These are phyloP conservation scores for Petaurus breviceps DNA, from an alignment of 2,113 vertebrate species.

Conservation along the genomic window DNA sequence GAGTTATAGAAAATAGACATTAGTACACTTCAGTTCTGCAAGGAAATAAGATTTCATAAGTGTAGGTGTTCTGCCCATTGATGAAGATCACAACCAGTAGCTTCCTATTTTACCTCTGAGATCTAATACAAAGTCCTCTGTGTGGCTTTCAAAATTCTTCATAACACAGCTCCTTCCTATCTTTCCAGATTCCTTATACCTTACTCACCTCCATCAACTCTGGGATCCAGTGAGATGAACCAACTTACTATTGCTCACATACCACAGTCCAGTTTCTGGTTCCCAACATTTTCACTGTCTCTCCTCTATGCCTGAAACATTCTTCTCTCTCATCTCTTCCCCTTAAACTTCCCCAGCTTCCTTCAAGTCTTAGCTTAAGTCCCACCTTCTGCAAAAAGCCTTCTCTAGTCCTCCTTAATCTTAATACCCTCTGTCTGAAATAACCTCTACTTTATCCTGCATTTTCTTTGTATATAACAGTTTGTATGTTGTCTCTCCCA, in stretches of 20 bases:
- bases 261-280: not conserved
- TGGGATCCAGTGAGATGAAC: not conserved
- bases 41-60: not conserved
- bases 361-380: not conserved
- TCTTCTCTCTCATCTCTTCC: not conserved
- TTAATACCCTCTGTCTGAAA: not conserved
- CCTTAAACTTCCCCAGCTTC: not conserved
- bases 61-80: not conserved
- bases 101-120: not conserved
- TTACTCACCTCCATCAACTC: not conserved
- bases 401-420: not conserved
- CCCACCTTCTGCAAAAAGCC: not conserved
- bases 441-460: not conserved
- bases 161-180: not conserved
- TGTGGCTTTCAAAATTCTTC: not conserved
- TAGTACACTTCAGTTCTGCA: constrained; percentile 10
- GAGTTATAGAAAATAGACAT: constrained; percentile 12
- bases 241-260: not conserved
- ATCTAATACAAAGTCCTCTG: not conserved
- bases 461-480: not conserved
- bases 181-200: not conserved
- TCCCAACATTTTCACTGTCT: not conserved
- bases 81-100: not conserved
- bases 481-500: not conserved
- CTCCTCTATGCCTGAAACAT: not conserved